These are phyloP conservation scores for Cantharis rufa DNA, from an alignment of 2,888 invertebrate genomes.

Conservation along the genomic window DNA sequence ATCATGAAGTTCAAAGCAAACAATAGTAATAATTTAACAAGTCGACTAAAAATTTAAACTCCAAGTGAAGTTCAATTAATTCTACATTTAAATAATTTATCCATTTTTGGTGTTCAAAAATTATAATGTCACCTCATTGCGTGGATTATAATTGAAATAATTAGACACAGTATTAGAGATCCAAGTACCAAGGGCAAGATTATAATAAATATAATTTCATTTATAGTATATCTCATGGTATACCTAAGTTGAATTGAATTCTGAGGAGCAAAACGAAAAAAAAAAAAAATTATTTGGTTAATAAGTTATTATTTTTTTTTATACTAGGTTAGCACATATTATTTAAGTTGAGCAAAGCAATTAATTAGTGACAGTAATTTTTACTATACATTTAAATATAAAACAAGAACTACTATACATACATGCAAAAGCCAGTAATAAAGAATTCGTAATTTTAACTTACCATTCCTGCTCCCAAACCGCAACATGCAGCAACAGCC, in stretches of 20 bases:
- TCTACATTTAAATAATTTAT: background rate
- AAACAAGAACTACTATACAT: background rate
- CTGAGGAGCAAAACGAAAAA: background rate
- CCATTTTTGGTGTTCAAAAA: background rate
- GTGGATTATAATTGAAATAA: background rate
- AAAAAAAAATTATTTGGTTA: background rate
- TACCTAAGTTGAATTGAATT: too few species aligned
- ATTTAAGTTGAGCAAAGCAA: background rate
- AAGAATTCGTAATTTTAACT: conserved; percentile 13
- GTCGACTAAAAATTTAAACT: background rate
- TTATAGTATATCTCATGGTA: too few species aligned
- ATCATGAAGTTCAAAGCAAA: background rate
- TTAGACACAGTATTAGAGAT: background rate
- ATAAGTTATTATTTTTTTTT: background rate
- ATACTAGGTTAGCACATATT: too few species aligned
- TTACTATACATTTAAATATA: background rate
- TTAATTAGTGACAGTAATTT: background rate
- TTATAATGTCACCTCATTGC: too few species aligned
- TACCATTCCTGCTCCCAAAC: conserved; percentile 67
- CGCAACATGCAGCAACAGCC: conserved; percentile 78
- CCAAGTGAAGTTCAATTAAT: background rate
- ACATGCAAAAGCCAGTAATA: background rate
- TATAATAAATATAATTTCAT: too few species aligned
- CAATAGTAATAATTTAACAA: background rate
- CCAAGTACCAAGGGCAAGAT: too few species aligned